Percentiles rank a stretch among this genome's conserved stretches.
Evolutionary conservation across 35 echinoderm and acorn worm species (phyloP).

Genomic region (Eucidaris tribuloides): DNA sequence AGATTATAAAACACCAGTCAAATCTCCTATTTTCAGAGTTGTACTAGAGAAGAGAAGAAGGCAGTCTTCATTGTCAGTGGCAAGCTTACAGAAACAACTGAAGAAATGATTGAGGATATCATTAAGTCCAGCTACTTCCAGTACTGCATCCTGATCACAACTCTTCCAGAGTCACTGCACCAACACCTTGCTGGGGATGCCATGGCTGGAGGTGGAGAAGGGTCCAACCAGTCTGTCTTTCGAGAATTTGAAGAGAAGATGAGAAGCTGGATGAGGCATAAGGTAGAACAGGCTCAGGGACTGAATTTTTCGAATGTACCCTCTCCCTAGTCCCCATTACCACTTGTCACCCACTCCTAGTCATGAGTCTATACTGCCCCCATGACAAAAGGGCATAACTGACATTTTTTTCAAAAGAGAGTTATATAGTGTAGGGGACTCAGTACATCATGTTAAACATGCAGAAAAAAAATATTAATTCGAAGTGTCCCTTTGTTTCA

Average conservation of each 20-base stretch:
- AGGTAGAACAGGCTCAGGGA: slow-evolving; percentile 16
- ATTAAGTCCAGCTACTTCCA: slow-evolving; percentile 78
- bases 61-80: slow-evolving; percentile 95
- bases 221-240: slow-evolving; percentile 33
- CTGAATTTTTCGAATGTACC: background rate
- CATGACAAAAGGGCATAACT: too few relatives aligned
- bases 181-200: slow-evolving; percentile 28
- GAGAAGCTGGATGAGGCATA: slow-evolving; percentile 68
- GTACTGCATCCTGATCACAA: slow-evolving; percentile 77
- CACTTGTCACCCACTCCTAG: background rate
- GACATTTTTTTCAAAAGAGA: too few relatives aligned
- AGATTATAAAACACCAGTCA: background rate
- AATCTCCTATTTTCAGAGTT: slow-evolving; percentile 61
- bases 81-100: slow-evolving; percentile 42
- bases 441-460: too few relatives aligned
- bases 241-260: slow-evolving; percentile 70
- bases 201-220: background rate
- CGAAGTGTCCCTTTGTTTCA: too few relatives aligned
- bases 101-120: slow-evolving; percentile 77
- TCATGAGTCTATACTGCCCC: too few relatives aligned
- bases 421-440: too few relatives aligned
- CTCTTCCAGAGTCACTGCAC: slow-evolving; percentile 72
- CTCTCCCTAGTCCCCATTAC: background rate
- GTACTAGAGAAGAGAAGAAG: slow-evolving; percentile 58
- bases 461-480: too few relatives aligned